Base-by-base conservation (phyloP, 2,888 invertebrate species). In the Ligdia adustata region DNA sequence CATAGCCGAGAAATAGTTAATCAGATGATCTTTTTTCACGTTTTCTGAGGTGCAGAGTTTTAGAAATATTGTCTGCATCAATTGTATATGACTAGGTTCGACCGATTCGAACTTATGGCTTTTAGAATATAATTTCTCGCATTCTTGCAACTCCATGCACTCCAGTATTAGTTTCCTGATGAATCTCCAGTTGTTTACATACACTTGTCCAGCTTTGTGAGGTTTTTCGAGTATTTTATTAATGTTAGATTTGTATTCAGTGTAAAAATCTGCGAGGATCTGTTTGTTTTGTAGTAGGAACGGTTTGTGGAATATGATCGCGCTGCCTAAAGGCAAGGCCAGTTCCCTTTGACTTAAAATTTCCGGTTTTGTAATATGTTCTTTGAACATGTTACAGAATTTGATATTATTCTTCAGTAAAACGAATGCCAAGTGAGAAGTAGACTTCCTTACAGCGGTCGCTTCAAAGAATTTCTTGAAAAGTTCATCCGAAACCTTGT, bases 141-240 rank as follows among this genome's bases (percentile, higher is more conserved):
- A 93, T 50, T 92, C 92, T 9, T 91, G 83, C 6, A 80, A 53
- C 0, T 91, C 87, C 92, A 94, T 92, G 62, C 91, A 93, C 57
- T 88, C 84, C 0, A 92, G 75, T 24, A 95, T 90, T 31, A 95
- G 71, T 56, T 91, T 89, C 4, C 83, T 81, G 14, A 94, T 87
- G n/a, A 93, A 91, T 39, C 82, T 72, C 45, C 92, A 88, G 69
- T 93, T 92, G 42, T 91, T 90, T 28, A 92, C 80, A 56, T 94
- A 93, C 37, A 94, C 91, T 57, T 92, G 92, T 0, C 93, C 93
- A 2, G 92, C 92, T 79, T 94, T 94, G 52, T 93, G 93, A 0
- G 94, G 94, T 66, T 94, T 94, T 62, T 93, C 92, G 27, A 94
- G 77, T 50, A 92, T 86, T 73, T 93, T 93, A 35, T 86, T 72